Base-by-base conservation (phyloP, 2,113 vertebrate genomes). In the Apteryx owenii region DNA sequence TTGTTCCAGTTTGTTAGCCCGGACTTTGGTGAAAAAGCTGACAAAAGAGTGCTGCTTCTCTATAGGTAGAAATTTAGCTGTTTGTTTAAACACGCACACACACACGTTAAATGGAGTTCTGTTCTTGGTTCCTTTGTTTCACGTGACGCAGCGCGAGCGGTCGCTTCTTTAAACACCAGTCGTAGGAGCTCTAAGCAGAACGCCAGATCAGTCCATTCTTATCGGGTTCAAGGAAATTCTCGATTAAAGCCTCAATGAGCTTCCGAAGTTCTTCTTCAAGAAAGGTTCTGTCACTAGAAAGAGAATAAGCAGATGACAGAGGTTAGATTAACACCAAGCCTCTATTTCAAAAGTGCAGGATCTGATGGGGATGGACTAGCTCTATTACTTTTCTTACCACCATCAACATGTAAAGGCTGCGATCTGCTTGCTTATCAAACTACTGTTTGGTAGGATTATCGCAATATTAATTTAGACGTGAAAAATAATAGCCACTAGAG, bases 151-250 rank as follows among this genome's bases (percentile, higher is more conserved):
- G 93, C 5, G 14, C 95, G 79, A 73, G 85, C 6, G 0, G 42
- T 10, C 22, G 2, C 69, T 79, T 19, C 66, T 4, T 9, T 1
- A 5, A 5, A 8, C 40, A 7, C 5, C n/a, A 15, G 15, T 8
- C 14, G 16, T 10, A 9, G 56, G 38, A 29, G 31, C 18, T 4
- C 97, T 99, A 99, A 5, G 98, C 69, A 3, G 96, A 98, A 90
- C 99, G 99, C 96, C 98, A 98, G 88, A 96, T 98, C 88, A 99
- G 98, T 84, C 98, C 98, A 38, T 99, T 99, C 98, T 98, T 99
- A 54, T 98, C 98, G 2, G 99, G 99, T 71, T 99, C 98, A 13
- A 99, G 98, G 94, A 99, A 99, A 89, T 99, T 95, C 56, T 98
- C 98, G 53, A 99, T 97, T 80, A 99, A 89, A 83, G 98, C 98